Evolutionary conservation across 2,888 invertebrate species (phyloP).

Genomic region (Periphyllus acericola): DNA sequence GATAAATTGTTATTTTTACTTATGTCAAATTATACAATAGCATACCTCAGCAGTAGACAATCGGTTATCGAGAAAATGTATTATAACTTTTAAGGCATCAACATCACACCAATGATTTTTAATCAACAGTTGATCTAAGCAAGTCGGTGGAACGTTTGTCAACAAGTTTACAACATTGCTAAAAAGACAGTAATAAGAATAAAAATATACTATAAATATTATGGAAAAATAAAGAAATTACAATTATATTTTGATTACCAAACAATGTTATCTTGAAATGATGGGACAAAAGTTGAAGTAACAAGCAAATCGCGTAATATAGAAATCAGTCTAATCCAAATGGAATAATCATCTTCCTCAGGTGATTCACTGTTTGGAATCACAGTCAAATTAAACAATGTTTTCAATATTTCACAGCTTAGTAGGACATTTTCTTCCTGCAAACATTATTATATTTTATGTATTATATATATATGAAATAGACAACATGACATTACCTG

Average conservation of each 20-base stretch:
- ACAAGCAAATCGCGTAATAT: slow-evolving; percentile 78
- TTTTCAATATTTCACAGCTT: slow-evolving; percentile 80
- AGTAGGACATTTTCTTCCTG: slow-evolving; percentile 71
- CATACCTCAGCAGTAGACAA: slow-evolving; percentile 57
- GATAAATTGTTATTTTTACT: too few relatives aligned
- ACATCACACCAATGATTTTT: slow-evolving; percentile 73
- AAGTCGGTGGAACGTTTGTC: slow-evolving; percentile 81
- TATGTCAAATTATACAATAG: neutral
- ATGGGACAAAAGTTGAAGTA: slow-evolving; percentile 70
- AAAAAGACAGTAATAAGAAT: neutral
- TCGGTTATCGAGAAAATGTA: slow-evolving; percentile 76
- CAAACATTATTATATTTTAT: slow-evolving; percentile 17
- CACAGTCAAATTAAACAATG: slow-evolving; percentile 79
- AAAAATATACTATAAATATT: neutral
- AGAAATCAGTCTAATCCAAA: slow-evolving; percentile 77
- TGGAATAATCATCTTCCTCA: slow-evolving; percentile 76
- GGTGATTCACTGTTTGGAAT: slow-evolving; percentile 66
- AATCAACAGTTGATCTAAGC: slow-evolving; percentile 77
- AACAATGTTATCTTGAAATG: slow-evolving; percentile 75
- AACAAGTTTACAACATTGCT: slow-evolving; percentile 86
- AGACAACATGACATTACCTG: neutral
- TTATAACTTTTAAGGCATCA: slow-evolving; percentile 78
- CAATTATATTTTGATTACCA: slow-evolving; percentile 67
- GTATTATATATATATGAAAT: neutral
- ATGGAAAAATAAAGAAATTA: neutral